phyloP scores from a whole-genome alignment of 2,888 invertebrate genomes.

The Pyrrhosoma nymphula region DNA sequence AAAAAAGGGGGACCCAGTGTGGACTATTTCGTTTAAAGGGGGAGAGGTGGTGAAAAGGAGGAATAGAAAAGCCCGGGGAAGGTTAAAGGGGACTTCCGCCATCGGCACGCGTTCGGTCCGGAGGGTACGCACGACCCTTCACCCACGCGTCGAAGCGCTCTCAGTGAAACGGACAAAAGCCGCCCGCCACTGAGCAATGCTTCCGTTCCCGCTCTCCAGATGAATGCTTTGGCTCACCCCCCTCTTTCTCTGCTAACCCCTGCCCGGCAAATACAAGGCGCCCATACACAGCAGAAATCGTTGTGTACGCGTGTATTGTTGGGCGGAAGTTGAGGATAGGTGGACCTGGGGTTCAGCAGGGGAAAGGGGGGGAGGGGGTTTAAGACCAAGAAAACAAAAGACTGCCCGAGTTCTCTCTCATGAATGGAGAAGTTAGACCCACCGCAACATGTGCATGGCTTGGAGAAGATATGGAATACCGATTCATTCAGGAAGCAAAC shows the following conservation, averaged over 20 bases:
- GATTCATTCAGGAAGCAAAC: not conserved
- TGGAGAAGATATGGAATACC: not conserved
- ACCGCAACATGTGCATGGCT: not conserved
- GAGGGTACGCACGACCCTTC: not conserved
- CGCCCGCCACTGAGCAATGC: not conserved
- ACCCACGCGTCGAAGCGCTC: not conserved
- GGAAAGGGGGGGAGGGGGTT: not conserved
- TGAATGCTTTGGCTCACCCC: not conserved
- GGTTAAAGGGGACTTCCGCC: constrained; percentile 26
- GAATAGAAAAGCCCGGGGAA: not conserved
- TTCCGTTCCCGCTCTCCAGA: not conserved
- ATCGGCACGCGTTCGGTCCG: not conserved
- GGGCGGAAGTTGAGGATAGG: too few species aligned
- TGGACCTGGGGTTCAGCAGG: not conserved
- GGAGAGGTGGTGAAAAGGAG: not conserved
- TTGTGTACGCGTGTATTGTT: too few species aligned
- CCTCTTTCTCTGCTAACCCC: too few species aligned
- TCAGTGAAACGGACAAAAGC: not conserved
- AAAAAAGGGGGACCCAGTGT: not conserved
- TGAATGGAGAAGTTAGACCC: not conserved
- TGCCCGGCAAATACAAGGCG: too few species aligned
- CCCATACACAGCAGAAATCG: too few species aligned
- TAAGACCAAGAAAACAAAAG: not conserved
- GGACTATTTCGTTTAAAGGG: not conserved
- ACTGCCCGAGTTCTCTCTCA: not conserved